Conservation (phyloP, 1,140 invertebrate genomes). For the Danaus plexippus region DNA sequence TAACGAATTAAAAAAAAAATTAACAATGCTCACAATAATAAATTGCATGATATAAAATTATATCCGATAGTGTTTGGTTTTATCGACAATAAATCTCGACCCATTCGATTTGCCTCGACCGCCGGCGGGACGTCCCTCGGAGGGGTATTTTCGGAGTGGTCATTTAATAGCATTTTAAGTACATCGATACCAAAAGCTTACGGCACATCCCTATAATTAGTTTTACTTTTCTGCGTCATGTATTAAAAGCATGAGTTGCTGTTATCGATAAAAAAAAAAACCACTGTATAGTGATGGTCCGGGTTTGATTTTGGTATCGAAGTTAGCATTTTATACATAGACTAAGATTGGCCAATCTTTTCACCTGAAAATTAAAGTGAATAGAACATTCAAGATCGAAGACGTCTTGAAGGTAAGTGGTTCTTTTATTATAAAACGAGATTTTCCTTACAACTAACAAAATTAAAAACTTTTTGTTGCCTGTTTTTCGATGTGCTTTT, state of each 20-base stretch:
- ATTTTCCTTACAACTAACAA: conserved; percentile 39
- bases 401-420: conserved; percentile 47
- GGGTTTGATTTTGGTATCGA: conserved; percentile 53
- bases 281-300: conserved; percentile 22
- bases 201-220: conserved; percentile 42
- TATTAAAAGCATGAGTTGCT: conserved; percentile 46
- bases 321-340: conserved; percentile 27
- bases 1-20: no score
- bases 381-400: conserved; percentile 35
- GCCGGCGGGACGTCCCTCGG: conserved; percentile 13
- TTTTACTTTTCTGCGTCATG: conserved; percentile 33
- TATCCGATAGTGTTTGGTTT: conserved; percentile 62
- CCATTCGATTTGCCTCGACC: conserved; percentile 19
- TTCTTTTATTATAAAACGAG: conserved; percentile 23
- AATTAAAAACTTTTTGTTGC: conserved; percentile 37
- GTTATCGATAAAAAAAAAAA: conserved; percentile 51
- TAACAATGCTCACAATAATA: conserved; percentile 18
- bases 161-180: conserved; percentile 43
- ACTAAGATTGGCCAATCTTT: conserved; percentile 65
- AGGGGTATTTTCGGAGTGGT: conserved; percentile 29
- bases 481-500: conserved; percentile 61
- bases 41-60: conserved; percentile 39
- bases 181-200: conserved; percentile 47
- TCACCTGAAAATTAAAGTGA: conserved; percentile 28
- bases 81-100: conserved; percentile 33